phyloP scores from a whole-genome alignment of 2,113 vertebrate genomes.

The western clawed frog (Xenopus tropicalis) region UCB_Xtro_10.0 CM004451.2:47309501-47310000 shows the following conservation, averaged over 20 bases:
- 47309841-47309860: constrained; percentile 37
- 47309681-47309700: constrained; percentile 56
- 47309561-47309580: no score
- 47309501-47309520: no score
- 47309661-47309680: constrained; percentile 2
- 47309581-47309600: no score
- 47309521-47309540: no score
- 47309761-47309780: constrained; percentile 93
- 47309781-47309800: constrained; percentile 85
- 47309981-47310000: constrained; percentile 73
- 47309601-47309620: no score
- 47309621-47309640: constrained; percentile 5
- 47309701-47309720: constrained; percentile 89
- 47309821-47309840: constrained; percentile 4
- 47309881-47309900: constrained; percentile 47
- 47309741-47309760: constrained; percentile 88
- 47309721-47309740: constrained; percentile 93
- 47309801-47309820: constrained; percentile 75
- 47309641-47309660: constrained; percentile 4
- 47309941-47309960: constrained; percentile 64
- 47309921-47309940: constrained; percentile 74
- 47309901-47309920: constrained; percentile 47
- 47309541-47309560: no score
- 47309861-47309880: constrained; percentile 45
- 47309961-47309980: constrained; percentile 78